Evolutionary conservation across 2,797 vertebrate genomes (phyloP).

Genomic region (Serranus cabrilla): DNA sequence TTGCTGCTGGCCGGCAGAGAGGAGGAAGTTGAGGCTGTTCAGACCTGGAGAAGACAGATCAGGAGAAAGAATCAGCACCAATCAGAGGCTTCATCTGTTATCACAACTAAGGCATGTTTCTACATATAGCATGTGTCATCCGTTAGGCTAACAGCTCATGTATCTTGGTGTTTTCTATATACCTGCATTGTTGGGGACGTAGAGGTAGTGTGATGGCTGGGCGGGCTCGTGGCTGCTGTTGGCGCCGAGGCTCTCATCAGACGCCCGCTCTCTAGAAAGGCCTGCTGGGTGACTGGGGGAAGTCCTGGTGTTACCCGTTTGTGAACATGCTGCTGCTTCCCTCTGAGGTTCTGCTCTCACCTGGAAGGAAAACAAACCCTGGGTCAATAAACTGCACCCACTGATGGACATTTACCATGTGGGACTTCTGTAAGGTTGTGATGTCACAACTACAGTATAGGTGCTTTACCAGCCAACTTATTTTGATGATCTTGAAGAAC

Average conservation of each 20-base stretch:
- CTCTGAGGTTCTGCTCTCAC: background rate
- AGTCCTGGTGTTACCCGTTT: constrained; percentile 11
- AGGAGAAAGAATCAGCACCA: no score
- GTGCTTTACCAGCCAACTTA: no score
- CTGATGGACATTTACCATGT: background rate
- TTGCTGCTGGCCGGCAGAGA: constrained; percentile 83
- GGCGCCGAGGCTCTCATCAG: background rate
- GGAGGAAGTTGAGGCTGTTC: constrained; percentile 89
- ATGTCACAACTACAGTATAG: no score
- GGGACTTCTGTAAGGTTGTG: no score
- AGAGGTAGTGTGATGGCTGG: constrained; percentile 88
- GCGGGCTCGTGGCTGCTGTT: constrained; percentile 35
- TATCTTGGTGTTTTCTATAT: constrained; percentile 29
- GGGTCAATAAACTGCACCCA: background rate
- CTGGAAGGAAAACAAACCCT: constrained; percentile 28
- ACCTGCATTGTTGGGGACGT: constrained; percentile 90
- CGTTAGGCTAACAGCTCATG: background rate
- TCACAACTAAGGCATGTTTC: no score
- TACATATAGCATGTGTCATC: background rate
- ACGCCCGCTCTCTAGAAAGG: constrained; percentile 15
- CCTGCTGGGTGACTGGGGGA: constrained; percentile 1
- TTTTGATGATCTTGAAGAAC: no score
- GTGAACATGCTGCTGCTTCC: constrained; percentile 9
- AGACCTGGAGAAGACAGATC: constrained; percentile 82
- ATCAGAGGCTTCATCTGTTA: no score